Base-by-base conservation (phyloP, 1,140 invertebrate species). In the Akabosia matsudoensis region DNA sequence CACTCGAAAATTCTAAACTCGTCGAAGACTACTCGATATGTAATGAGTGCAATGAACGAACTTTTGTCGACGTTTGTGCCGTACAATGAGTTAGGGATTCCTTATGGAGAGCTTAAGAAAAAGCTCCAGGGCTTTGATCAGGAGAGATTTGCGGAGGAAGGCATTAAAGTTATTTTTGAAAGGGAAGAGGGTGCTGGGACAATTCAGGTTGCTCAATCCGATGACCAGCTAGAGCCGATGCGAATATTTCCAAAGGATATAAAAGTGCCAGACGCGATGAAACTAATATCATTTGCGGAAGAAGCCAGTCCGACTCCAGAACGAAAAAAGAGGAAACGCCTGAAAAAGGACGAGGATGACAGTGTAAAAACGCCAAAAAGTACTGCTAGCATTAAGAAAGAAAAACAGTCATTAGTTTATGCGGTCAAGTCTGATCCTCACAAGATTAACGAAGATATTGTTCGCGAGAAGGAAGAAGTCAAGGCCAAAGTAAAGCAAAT, bases 11-110 rank as follows among this genome's bases (percentile, higher is more conserved):
- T 85, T 85, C 28, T 85, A 83, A 78, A 81, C 84, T 76, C 75
- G 24, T n/a, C 81, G 78, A 76, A 82, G 82, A 85, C 85, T 37
- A 84, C 84, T 64, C 82, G 84, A 76, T 74, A 91, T 80, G 87
- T 92, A 70, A 88, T 89, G 24, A 88, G 88, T 45, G 89, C 90
- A 13, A 88, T 92, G 45, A 88, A 89, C 22, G 89, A 91, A 80
- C 84, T 92, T 33, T 88, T 92, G 37, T 87, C 90, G 76, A 86
- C 89, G 78, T 90, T 91, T 82, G 89, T 90, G 14, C 90, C 90
- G 84, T 92, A 90, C 80, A 85, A 90, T 31, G 89, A 90, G 83
- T 87, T 88, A 82, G 91, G 91, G 18, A 90, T 92, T 45, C 90
- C 90, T 10, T 87, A 88, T 64, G 84, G 85, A 52, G 88, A 90